Percentiles rank a stretch among this genome's conserved stretches.
phyloP scores from a whole-genome alignment of 2,113 vertebrate genomes.

The Colinus virginianus region DNA sequence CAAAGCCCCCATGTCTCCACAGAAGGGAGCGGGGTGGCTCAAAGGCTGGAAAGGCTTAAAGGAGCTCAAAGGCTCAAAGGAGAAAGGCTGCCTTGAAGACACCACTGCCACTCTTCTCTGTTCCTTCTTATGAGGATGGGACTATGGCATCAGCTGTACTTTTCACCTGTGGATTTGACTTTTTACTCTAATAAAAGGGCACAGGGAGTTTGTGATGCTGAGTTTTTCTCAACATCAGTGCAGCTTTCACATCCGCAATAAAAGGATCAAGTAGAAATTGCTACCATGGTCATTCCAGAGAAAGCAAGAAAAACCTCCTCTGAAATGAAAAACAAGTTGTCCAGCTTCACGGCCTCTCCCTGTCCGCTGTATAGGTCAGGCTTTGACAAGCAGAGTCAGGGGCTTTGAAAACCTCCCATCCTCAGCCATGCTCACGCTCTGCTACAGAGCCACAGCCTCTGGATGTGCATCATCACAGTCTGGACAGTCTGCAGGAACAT shows the following conservation, averaged over 20 bases:
- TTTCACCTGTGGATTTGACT: not conserved
- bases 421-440: not conserved
- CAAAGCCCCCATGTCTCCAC: fast-evolving
- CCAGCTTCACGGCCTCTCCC: not conserved
- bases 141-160: not conserved
- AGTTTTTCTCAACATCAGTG: not conserved
- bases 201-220: too few species aligned
- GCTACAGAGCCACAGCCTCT: fast-evolving
- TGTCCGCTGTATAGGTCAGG: not conserved
- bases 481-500: not conserved
- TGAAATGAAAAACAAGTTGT: not conserved
- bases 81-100: not conserved
- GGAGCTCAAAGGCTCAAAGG: too few species aligned
- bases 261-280: not conserved
- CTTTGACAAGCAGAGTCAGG: not conserved
- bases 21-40: fast-evolving
- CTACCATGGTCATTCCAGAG: not conserved
- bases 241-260: not conserved
- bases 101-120: too few species aligned
- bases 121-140: not conserved
- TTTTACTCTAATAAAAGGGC: not conserved
- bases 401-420: not conserved
- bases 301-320: not conserved
- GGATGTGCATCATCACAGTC: not conserved
- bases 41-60: not conserved